Evolutionary conservation across 2,888 invertebrate genomes (phyloP).

Genomic region (Carterocephalus palaemon): DNA sequence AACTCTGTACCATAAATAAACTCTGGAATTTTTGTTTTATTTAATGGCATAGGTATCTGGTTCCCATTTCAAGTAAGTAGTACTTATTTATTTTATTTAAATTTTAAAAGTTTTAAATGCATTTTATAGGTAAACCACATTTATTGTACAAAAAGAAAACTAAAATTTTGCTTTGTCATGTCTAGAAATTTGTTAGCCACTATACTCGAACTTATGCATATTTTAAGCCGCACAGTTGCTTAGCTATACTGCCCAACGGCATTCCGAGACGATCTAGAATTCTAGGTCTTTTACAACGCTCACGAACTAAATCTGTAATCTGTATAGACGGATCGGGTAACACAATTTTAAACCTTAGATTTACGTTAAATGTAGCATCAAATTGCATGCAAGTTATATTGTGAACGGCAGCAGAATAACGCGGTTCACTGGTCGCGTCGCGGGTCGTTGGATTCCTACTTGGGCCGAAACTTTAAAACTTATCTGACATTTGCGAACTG

Average conservation of each 20-base stretch:
- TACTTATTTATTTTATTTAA: too few relatives aligned
- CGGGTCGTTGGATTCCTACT: constrained; percentile 14
- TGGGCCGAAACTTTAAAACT: not conserved
- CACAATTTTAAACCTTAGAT: constrained; percentile 12
- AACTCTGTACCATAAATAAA: constrained; percentile 67
- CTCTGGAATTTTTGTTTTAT: constrained; percentile 53
- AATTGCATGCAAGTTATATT: constrained; percentile 5
- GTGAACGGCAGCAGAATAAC: constrained; percentile 1
- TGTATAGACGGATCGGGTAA: not conserved
- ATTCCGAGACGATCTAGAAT: constrained; percentile 17
- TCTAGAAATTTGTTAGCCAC: too few relatives aligned
- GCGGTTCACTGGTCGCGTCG: constrained; percentile 18
- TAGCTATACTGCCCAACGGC: constrained; percentile 11
- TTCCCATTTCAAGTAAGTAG: too few relatives aligned
- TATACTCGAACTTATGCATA: too few relatives aligned
- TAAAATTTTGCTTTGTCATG: too few relatives aligned
- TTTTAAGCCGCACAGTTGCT: too few relatives aligned
- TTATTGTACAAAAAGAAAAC: too few relatives aligned
- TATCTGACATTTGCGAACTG: too few relatives aligned
- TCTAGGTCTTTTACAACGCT: constrained; percentile 19
- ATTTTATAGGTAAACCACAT: too few relatives aligned
- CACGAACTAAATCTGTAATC: constrained; percentile 18
- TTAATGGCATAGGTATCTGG: too few relatives aligned
- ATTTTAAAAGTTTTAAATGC: too few relatives aligned
- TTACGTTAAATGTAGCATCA: constrained; percentile 1